Percentiles rank a stretch among this genome's conserved stretches.
Conservation (phyloP, 2,797 vertebrate species). For the Argya squamiceps region DNA sequence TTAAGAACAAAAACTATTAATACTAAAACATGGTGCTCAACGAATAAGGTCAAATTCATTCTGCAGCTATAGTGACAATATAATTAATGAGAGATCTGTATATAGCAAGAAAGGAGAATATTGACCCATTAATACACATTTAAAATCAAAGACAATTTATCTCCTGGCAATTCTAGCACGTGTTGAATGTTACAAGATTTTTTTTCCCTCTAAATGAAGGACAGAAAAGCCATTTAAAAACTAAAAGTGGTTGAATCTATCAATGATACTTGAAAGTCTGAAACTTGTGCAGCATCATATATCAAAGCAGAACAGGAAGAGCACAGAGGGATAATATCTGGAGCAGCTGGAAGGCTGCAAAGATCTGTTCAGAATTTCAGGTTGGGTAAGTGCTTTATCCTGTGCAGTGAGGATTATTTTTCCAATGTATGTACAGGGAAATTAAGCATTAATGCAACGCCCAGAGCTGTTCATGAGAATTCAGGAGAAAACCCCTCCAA, state of each 20-base stretch:
- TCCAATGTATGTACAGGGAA: neutral
- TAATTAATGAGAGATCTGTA: slow-evolving; percentile 55
- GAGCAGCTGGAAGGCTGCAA: neutral
- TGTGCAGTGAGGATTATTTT: neutral
- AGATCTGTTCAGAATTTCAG: neutral
- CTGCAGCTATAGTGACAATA: neutral
- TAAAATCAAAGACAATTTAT: slow-evolving; percentile 52
- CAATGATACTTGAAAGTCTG: neutral
- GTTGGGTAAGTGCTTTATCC: neutral
- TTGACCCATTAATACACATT: slow-evolving; percentile 44
- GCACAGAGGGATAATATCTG: neutral
- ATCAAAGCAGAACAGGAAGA: neutral
- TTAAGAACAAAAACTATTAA: slow-evolving; percentile 53
- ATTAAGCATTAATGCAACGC: neutral
- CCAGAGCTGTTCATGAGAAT: neutral
- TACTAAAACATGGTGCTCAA: slow-evolving; percentile 9
- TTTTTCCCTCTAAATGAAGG: slow-evolving; percentile 4
- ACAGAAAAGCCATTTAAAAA: slow-evolving; percentile 19
- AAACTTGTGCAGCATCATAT: neutral
- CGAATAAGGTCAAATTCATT: slow-evolving; percentile 50
- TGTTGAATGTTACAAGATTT: neutral
- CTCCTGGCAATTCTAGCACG: neutral
- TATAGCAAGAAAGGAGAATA: slow-evolving; percentile 39
- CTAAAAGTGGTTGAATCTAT: neutral
- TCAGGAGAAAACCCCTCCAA: neutral